Percentiles rank a stretch among this genome's conserved stretches.
Evolutionary conservation across 2,113 vertebrate genomes (phyloP).

Genomic region (Glaucidium brasilianum): DNA sequence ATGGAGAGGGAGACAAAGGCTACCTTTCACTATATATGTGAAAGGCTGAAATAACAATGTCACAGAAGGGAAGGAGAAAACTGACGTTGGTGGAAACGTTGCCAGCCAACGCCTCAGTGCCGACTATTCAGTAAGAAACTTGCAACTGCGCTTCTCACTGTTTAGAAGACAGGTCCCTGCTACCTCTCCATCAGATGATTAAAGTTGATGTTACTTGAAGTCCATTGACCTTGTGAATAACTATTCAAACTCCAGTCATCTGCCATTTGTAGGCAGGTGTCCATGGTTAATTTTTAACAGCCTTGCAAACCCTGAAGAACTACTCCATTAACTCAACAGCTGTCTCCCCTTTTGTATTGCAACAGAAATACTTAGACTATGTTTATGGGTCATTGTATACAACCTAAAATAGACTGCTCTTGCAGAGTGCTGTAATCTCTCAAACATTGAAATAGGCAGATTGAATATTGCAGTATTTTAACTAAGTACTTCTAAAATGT

Average conservation of each 20-base stretch:
- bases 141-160: not conserved
- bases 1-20: not conserved
- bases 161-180: not conserved
- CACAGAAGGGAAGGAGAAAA: not conserved
- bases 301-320: not conserved
- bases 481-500: not conserved
- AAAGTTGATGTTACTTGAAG: not conserved
- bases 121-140: not conserved
- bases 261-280: not conserved
- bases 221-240: not conserved
- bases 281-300: not conserved
- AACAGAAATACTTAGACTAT: not conserved
- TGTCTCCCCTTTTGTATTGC: not conserved
- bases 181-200: not conserved
- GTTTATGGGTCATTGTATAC: not conserved
- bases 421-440: not conserved
- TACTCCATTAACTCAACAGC: not conserved
- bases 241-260: not conserved
- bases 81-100: not conserved
- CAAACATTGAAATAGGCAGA: not conserved
- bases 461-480: not conserved
- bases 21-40: fast-evolving
- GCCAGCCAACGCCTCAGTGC: not conserved
- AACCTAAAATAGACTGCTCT: not conserved
- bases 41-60: not conserved